Evolutionary conservation across 2,888 invertebrate species (phyloP).

Genomic region (Brenthis daphne): DNA sequence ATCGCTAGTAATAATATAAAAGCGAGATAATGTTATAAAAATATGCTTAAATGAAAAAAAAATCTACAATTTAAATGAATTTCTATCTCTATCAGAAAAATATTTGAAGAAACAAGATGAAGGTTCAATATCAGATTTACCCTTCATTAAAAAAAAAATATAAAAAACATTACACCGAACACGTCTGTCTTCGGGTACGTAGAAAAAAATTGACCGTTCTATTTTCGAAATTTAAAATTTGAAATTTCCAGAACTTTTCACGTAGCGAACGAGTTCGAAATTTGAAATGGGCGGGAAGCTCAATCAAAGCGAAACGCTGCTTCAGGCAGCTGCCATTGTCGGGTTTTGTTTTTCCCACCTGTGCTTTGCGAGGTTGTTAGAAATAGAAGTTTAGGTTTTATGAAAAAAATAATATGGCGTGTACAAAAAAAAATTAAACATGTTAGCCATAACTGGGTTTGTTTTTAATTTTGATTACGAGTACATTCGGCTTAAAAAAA

Average conservation of each 20-base stretch:
- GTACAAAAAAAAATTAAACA: no score
- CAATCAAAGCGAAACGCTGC: slow-evolving; percentile 48
- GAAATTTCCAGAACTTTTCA: slow-evolving; percentile 33
- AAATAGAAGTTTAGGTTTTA: slow-evolving; percentile 9
- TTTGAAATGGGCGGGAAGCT: slow-evolving; percentile 46
- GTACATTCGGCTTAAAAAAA: no score
- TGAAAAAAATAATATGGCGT: slow-evolving; percentile 2
- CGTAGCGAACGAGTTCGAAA: slow-evolving; percentile 43
- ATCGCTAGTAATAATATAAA: no score
- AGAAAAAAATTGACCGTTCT: slow-evolving; percentile 18
- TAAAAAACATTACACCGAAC: not conserved
- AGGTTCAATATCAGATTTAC: not conserved
- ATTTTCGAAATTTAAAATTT: slow-evolving; percentile 32
- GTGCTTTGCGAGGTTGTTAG: slow-evolving; percentile 5
- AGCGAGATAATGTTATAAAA: no score
- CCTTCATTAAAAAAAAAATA: not conserved
- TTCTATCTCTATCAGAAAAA: no score
- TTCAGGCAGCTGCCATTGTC: slow-evolving; percentile 47
- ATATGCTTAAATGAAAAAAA: no score
- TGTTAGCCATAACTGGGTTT: no score
- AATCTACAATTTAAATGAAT: no score
- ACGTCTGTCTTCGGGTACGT: slow-evolving; percentile 11
- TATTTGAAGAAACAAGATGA: no score
- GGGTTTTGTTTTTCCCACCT: slow-evolving; percentile 31
- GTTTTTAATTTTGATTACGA: no score